Base-by-base conservation (phyloP, 2,888 invertebrate species). In the Andrena bicolor region DNA sequence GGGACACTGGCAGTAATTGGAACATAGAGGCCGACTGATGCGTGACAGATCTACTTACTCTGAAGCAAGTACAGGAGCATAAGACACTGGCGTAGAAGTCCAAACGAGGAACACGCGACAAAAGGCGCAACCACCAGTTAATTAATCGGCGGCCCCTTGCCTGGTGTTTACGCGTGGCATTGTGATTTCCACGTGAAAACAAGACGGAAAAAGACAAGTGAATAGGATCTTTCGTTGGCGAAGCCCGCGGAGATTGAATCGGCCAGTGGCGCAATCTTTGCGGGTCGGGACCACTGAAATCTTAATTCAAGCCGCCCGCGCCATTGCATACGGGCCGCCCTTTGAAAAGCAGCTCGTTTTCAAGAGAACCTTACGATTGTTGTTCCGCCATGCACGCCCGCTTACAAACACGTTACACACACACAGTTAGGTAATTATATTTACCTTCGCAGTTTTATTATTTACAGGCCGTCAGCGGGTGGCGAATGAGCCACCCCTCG, bases 361-460 rank as follows among this genome's bases (percentile, higher is more conserved):
- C 91, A 90, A 90, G 90, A 90, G 89, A 85, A 88, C 88, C 82
- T 85, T 85, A 88, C 90, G 89, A 93, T 93, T 93, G 91, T 92
- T 91, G 91, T 91, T 90, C 82, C 86, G 87, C 82, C 80, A 69
- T 53, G 41, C 65, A 56, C 73, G 61, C 65, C 74, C 79, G 85
- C 89, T 90, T 88, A 89, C 91, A 92, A 91, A 92, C 92, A 91
- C 88, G 86, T 90, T 91, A 87, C 89, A 90, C 86, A 90, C 86
- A 87, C 80, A 85, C 86, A 73, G 83, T 86, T 88, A 87, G 90
- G 90, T 93, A 94, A 94, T 94, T 93, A 93, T 94, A 94, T 94
- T 94, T 93, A 92, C 93, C 91, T 91, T 91, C 86, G 88, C 88
- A 86, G 85, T 90, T 94, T 92, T 93, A 93, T 94, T 94, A 94